Evolutionary conservation across 2,797 vertebrate genomes (phyloP).

Genomic region (Dermochelys coriacea): DNA sequence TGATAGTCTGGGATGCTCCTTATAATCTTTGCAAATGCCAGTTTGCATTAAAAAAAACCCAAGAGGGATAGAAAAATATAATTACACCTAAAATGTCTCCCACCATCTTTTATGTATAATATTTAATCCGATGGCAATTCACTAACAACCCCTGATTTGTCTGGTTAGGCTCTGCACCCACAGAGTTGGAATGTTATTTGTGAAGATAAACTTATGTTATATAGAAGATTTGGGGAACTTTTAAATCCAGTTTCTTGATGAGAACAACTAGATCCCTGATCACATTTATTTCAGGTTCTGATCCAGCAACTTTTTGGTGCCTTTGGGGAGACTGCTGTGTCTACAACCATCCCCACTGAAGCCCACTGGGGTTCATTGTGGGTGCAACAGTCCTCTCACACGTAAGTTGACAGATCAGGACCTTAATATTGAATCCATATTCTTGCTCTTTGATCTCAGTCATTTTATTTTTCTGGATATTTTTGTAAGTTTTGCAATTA

Average conservation of each 20-base stretch:
- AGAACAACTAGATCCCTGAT: not conserved
- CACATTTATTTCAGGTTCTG: not conserved
- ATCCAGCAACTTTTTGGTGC: not conserved
- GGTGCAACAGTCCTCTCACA: not conserved
- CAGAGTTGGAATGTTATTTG: not conserved
- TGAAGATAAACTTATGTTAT: not conserved
- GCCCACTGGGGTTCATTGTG: not conserved
- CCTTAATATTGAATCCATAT: not conserved
- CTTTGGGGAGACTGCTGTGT: not conserved
- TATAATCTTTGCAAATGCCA: slow-evolving; percentile 52
- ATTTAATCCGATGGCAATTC: not conserved
- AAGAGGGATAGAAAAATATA: not conserved
- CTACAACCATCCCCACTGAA: not conserved
- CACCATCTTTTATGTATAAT: not conserved
- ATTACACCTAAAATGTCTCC: not conserved
- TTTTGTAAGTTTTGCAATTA: not conserved
- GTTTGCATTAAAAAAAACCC: not conserved
- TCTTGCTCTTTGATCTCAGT: not conserved
- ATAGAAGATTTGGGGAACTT: not conserved
- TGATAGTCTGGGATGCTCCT: slow-evolving; percentile 11
- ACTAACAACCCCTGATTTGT: not conserved
- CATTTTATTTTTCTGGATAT: not conserved
- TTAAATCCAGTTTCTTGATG: not conserved
- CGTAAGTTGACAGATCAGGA: not conserved
- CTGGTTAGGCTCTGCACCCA: not conserved